A percentile compares a stretch with the other conserved stretches of the same genome.
Conservation (phyloP, 2,888 invertebrate species). For the Empis stercorea region DNA sequence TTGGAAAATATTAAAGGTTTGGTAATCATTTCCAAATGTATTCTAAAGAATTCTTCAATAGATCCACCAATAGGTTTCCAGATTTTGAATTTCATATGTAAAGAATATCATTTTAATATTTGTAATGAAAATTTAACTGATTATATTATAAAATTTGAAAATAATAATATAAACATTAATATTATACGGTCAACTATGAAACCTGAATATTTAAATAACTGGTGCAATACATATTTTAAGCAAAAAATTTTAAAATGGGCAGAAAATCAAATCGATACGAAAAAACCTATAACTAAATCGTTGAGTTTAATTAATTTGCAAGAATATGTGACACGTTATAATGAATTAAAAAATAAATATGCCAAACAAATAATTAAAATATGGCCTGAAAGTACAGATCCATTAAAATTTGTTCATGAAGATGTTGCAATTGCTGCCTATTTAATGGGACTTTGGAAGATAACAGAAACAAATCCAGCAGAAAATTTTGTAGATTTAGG, state of each 20-base stretch:
- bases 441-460: slow-evolving; percentile 66
- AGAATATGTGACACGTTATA: slow-evolving; percentile 58
- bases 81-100: slow-evolving; percentile 21
- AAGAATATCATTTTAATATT: slow-evolving; percentile 21
- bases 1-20: too few relatives aligned
- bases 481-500: slow-evolving; percentile 78
- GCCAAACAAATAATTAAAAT: slow-evolving; percentile 59
- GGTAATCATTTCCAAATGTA: not conserved
- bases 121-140: slow-evolving; percentile 16
- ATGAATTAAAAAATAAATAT: slow-evolving; percentile 64
- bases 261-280: slow-evolving; percentile 19
- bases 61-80: not conserved
- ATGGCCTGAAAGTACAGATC: slow-evolving; percentile 91
- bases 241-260: slow-evolving; percentile 34
- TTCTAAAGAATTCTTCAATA: not conserved
- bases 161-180: slow-evolving; percentile 11
- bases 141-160: slow-evolving; percentile 17
- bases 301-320: slow-evolving; percentile 53
- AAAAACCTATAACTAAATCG: slow-evolving; percentile 49
- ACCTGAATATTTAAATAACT: slow-evolving; percentile 15
- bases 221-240: slow-evolving; percentile 37
- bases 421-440: slow-evolving; percentile 91
- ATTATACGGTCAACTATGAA: slow-evolving; percentile 8
- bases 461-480: slow-evolving; percentile 40
- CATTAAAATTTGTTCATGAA: slow-evolving; percentile 90